These are phyloP conservation scores for Terebella lapidaria DNA, from an alignment of 2,888 invertebrate species.

Conservation along the genomic window DNA sequence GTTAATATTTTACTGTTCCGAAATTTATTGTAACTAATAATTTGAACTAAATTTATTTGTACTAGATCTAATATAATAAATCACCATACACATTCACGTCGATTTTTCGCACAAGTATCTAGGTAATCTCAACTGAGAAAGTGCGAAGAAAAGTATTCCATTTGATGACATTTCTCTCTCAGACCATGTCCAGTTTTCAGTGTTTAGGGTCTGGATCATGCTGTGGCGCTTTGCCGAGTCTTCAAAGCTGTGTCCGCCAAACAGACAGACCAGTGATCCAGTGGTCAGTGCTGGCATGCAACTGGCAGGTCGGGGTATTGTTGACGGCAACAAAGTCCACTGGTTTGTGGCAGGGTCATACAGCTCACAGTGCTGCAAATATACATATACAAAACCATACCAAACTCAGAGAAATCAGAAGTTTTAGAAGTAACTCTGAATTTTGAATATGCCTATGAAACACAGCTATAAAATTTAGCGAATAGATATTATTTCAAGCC, in stretches of 20 bases:
- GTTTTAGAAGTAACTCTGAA: no score
- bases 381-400: background rate
- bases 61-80: no score
- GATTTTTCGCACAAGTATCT: background rate
- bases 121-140: background rate
- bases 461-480: no score
- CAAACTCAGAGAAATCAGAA: background rate
- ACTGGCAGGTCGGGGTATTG: constrained; percentile 12
- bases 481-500: no score
- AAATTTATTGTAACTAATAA: no score
- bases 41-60: no score
- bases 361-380: constrained; percentile 23
- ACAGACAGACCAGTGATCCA: constrained; percentile 10
- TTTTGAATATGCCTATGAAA: no score
- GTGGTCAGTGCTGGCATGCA: constrained; percentile 14
- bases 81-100: no score
- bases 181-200: background rate
- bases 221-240: constrained; percentile 12
- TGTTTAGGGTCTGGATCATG: constrained; percentile 9
- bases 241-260: constrained; percentile 23
- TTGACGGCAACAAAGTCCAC: constrained; percentile 20
- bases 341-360: constrained; percentile 24
- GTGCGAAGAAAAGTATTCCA: background rate
- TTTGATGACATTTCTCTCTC: background rate
- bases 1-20: no score